A percentile compares a stretch with the other conserved stretches of the same genome.
Conservation (phyloP, 1,140 invertebrate genomes). For the Stegodyphus dumicola region DNA sequence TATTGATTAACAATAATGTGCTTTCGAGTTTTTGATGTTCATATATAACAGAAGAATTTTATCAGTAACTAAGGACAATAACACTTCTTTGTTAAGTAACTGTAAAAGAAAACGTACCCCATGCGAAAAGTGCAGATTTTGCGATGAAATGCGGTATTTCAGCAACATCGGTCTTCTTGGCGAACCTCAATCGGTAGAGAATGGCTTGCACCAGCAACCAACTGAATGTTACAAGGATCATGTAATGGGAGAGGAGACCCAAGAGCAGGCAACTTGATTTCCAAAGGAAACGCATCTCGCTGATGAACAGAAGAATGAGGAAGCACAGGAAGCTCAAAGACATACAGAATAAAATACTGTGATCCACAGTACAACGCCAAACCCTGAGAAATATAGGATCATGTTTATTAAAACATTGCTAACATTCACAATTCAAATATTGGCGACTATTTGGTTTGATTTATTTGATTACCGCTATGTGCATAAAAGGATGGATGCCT, state of each 20-base stretch:
- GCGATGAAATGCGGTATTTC: constrained; percentile 30
- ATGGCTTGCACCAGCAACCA: constrained; percentile 35
- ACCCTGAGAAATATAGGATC: constrained; percentile 5
- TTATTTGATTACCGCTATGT: too few species aligned
- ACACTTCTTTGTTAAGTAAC: too few species aligned
- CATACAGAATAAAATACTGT: constrained; percentile 30
- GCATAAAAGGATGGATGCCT: too few species aligned
- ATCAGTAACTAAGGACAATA: too few species aligned
- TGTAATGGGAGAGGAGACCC: constrained; percentile 18
- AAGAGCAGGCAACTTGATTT: constrained; percentile 6
- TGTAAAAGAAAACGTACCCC: neutral
- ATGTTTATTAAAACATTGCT: neutral
- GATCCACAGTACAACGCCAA: constrained; percentile 34
- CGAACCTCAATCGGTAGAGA: constrained; percentile 26
- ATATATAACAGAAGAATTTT: too few species aligned
- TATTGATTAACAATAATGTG: too few species aligned
- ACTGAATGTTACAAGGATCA: neutral
- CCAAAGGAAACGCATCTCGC: constrained; percentile 13
- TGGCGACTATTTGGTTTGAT: too few species aligned
- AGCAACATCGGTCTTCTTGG: constrained; percentile 32
- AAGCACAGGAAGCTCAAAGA: constrained; percentile 29
- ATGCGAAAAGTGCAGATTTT: neutral
- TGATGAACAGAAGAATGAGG: constrained; percentile 17
- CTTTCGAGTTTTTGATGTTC: too few species aligned
- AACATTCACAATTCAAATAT: too few species aligned